These are phyloP conservation scores for Platichthys flesus DNA, from an alignment of 2,113 vertebrate genomes.

Conservation along the genomic window DNA sequence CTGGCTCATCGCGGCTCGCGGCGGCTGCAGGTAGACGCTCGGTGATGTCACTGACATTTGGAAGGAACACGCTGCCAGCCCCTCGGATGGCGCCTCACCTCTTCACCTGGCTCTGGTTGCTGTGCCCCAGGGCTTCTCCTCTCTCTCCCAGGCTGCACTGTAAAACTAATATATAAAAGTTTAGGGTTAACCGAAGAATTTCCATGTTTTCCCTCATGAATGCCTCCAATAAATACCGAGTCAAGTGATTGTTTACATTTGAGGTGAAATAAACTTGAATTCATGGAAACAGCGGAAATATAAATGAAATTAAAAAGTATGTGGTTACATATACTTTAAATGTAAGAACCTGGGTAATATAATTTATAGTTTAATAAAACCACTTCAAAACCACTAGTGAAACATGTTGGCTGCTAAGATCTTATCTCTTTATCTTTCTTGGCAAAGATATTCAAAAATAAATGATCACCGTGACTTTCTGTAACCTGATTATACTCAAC, in stretches of 20 bases:
- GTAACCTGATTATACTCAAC: too few relatives aligned
- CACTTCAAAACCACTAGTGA: too few relatives aligned
- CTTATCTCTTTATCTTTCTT: too few relatives aligned
- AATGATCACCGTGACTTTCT: too few relatives aligned
- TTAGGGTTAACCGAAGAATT: conserved; percentile 17
- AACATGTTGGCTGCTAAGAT: too few relatives aligned
- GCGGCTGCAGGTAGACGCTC: conserved; percentile 55
- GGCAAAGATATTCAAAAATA: too few relatives aligned
- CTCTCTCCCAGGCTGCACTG: neutral
- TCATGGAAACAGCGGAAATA: neutral
- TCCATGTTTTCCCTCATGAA: conserved; percentile 18
- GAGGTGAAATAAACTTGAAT: conserved; percentile 3
- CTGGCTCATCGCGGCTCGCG: conserved; percentile 48
- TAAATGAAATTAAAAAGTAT: neutral
- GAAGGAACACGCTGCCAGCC: neutral
- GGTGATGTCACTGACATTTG: conserved; percentile 72
- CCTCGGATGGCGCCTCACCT: conserved; percentile 32
- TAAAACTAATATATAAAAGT: conserved; percentile 26
- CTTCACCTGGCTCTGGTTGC: conserved; percentile 39
- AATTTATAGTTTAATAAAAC: too few relatives aligned
- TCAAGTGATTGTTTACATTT: conserved; percentile 26
- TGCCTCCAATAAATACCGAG: conserved; percentile 16
- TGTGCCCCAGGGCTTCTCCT: conserved; percentile 2
- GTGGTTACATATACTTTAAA: too few relatives aligned
- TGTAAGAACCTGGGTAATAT: neutral